A percentile compares a stretch with the other conserved stretches of the same genome.
Evolutionary conservation across 1,140 invertebrate species (phyloP).

Genomic region (Heterodera carotae): DNA sequence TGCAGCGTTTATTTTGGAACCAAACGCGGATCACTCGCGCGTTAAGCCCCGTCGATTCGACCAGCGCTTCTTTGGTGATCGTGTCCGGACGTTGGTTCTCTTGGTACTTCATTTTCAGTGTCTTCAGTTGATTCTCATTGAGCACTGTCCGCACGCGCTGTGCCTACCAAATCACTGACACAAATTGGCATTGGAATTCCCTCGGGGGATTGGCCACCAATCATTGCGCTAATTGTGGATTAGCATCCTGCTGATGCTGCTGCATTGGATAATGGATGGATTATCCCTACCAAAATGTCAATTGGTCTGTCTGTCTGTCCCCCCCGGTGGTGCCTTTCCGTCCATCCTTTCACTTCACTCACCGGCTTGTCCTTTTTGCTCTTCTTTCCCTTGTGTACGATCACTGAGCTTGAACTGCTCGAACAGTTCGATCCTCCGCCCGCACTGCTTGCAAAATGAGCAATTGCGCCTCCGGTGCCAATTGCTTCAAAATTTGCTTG

Average conservation of each 20-base stretch:
- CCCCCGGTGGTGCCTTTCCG: background rate
- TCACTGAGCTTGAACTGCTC: constrained; percentile 25
- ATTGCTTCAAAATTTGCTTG: constrained; percentile 20
- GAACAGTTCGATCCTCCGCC: constrained; percentile 24
- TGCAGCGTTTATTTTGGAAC: constrained; percentile 89
- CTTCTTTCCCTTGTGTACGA: constrained; percentile 28
- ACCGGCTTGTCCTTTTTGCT: constrained; percentile 38
- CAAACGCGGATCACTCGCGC: constrained; percentile 56
- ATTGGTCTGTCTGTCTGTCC: background rate
- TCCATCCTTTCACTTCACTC: background rate
- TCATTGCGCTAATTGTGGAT: no score
- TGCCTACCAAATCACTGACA: constrained; percentile 70
- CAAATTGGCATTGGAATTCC: background rate
- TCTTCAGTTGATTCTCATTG: constrained; percentile 97
- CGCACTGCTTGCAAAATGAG: background rate
- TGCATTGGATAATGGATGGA: no score
- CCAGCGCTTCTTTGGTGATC: constrained; percentile 97
- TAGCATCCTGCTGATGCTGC: no score
- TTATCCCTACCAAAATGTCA: background rate
- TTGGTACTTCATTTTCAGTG: constrained; percentile 78
- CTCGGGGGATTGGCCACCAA: background rate
- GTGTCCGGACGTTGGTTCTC: constrained; percentile 96
- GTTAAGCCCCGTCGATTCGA: constrained; percentile 85
- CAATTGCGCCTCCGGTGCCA: background rate
- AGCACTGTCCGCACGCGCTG: constrained; percentile 94